Conservation (phyloP, 2,113 vertebrate genomes). For the Rhinopomastus cyanomelas region DNA sequence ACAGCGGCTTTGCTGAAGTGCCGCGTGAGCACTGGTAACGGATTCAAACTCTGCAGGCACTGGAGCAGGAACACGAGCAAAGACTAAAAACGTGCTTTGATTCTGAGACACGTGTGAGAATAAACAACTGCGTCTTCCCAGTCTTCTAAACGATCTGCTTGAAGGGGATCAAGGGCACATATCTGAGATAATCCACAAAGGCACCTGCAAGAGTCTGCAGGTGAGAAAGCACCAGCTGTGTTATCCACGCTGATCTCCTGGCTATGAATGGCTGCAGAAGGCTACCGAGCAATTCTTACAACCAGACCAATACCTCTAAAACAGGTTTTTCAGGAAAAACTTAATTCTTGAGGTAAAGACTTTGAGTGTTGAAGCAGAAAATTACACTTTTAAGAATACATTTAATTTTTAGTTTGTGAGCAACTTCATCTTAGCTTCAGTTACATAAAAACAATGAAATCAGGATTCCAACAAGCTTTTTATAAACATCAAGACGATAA, state of each 20-base stretch:
- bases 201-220: not conserved
- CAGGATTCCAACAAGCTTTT: not conserved
- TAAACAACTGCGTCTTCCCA: not conserved
- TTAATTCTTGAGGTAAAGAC: not conserved
- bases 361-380: not conserved
- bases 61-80: not conserved
- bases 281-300: not conserved
- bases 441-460: not conserved
- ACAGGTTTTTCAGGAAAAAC: not conserved
- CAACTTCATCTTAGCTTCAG: not conserved
- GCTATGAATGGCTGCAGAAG: not conserved
- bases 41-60: not conserved
- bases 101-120: not conserved
- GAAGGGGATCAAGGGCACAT: not conserved
- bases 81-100: not conserved
- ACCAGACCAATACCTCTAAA: not conserved
- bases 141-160: not conserved
- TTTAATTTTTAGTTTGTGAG: not conserved
- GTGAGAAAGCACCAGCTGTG: not conserved
- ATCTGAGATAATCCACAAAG: not conserved
- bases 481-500: conserved; percentile 6
- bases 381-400: not conserved
- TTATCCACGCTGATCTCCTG: not conserved
- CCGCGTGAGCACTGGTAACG: not conserved
- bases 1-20: not conserved